phyloP scores from a whole-genome alignment of 2,888 invertebrate genomes.

The Bembecia ichneumoniformis region DNA sequence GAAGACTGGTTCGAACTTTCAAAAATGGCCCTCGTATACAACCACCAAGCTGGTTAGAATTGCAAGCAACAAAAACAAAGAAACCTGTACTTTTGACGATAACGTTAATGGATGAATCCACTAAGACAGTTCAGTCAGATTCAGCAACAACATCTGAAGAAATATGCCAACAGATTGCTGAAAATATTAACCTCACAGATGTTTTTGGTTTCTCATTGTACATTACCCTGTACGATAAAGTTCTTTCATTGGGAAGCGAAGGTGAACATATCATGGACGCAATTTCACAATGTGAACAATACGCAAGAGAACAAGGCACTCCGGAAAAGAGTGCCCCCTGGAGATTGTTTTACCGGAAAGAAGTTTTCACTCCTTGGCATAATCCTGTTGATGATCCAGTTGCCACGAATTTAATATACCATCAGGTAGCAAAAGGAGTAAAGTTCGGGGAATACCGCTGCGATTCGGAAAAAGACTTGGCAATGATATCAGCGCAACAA shows the following conservation, averaged over 20 bases:
- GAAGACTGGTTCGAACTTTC: slow-evolving; percentile 85
- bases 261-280: slow-evolving; percentile 96
- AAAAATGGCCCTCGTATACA: slow-evolving; percentile 91
- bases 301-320: slow-evolving; percentile 90
- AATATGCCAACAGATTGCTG: slow-evolving; percentile 84
- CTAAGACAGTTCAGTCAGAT: slow-evolving; percentile 86
- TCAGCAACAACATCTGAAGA: slow-evolving; percentile 94
- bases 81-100: slow-evolving; percentile 86
- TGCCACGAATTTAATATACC: slow-evolving; percentile 91
- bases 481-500: slow-evolving; percentile 91
- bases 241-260: slow-evolving; percentile 89
- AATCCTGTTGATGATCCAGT: slow-evolving; percentile 85
- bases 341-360: slow-evolving; percentile 89
- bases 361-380: slow-evolving; percentile 95
- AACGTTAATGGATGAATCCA: slow-evolving; percentile 89
- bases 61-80: slow-evolving; percentile 87
- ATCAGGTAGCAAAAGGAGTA: slow-evolving; percentile 88
- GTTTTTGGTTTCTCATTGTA: slow-evolving; percentile 93
- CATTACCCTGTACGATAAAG: slow-evolving; percentile 91
- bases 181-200: slow-evolving; percentile 82
- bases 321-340: slow-evolving; percentile 89
- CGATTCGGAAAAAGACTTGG: slow-evolving; percentile 85
- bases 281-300: slow-evolving; percentile 96
- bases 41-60: slow-evolving; percentile 93
- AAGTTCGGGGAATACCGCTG: slow-evolving; percentile 94